These are phyloP conservation scores for Orthonevra nobilis DNA, from an alignment of 2,888 invertebrate genomes.

Conservation along the genomic window DNA sequence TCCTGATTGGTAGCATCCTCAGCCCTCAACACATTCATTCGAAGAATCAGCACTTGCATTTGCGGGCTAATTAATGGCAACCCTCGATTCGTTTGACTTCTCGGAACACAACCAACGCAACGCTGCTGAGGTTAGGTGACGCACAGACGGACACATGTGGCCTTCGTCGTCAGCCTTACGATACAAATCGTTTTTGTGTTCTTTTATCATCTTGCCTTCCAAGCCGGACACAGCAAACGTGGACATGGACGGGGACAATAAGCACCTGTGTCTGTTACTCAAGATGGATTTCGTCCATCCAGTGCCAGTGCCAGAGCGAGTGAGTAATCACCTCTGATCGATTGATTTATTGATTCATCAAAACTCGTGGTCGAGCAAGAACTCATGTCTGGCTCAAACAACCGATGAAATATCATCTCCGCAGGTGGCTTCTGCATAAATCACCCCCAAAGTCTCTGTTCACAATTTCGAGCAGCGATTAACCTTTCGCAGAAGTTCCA, in stretches of 20 bases:
- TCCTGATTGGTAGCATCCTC: slow-evolving; percentile 66
- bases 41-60: slow-evolving; percentile 69
- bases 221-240: too few species aligned
- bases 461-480: slow-evolving; percentile 38
- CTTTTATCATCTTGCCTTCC: too few species aligned
- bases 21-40: slow-evolving; percentile 70
- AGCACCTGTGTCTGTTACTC: slow-evolving; percentile 63
- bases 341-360: slow-evolving; percentile 71
- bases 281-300: slow-evolving; percentile 44
- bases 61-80: slow-evolving; percentile 68
- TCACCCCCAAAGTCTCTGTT: slow-evolving; percentile 60
- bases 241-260: too few species aligned
- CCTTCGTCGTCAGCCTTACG: slow-evolving; percentile 26
- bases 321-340: slow-evolving; percentile 68
- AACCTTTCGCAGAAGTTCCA: slow-evolving; percentile 65
- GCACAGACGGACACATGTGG: slow-evolving; percentile 52
- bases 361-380: slow-evolving; percentile 63
- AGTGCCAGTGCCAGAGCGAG: too few species aligned
- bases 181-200: slow-evolving; percentile 67
- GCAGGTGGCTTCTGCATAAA: slow-evolving; percentile 70
- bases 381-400: slow-evolving; percentile 56
- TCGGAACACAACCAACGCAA: slow-evolving; percentile 17
- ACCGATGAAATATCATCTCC: slow-evolving; percentile 68
- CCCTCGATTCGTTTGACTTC: slow-evolving; percentile 66
- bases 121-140: slow-evolving; percentile 17